Evolutionary conservation across 1,140 invertebrate species (phyloP), one percentile per base, ranked within the genome.

Genomic region (Nylanderia fulva): DNA sequence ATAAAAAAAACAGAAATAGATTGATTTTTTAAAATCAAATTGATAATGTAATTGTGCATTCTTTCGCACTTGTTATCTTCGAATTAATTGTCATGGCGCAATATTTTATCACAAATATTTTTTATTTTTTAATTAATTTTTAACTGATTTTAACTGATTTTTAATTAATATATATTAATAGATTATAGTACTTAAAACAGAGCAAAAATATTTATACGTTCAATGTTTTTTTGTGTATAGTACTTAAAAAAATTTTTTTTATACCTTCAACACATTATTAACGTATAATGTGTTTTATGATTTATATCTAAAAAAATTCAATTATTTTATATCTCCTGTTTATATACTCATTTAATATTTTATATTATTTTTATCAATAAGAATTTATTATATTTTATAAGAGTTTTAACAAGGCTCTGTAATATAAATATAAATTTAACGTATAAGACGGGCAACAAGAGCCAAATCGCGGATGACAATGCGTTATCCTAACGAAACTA

Each of bases 1-100:
- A 77, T 79, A 8, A 52, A 52, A 13, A 24, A 52, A 13, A 24
- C 21, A 29, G 21, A 52, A 79, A 79, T 66, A 66, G 42, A 33
- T 33, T 3, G 1, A 1, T 33, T 33, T 33, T n/a, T n/a, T n/a
- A n/a, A 33, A 33, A 33, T 33, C 3, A 33, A 33, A 79, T 15
- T 36, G n/a, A 4, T 33, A 77, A 60, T 29, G 42, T 18, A 79
- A 66, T 66, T 36, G 61, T 6, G 0, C 21, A 24, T 33, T 64
- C 3, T n/a, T n/a, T 66, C 75, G 13, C 29, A 13, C 3, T 18
- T n/a, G 13, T 5, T 36, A 66, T 66, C 45, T 79, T 54, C 8
- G 29, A 66, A 4, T 29, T 5, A 13, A 79, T 39, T 13, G 27
- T 29, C 8, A 52, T 27, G 2, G 1, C 21, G 42, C 11, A n/a